Percentiles rank a stretch among this genome's conserved stretches.
Evolutionary conservation across 2,797 vertebrate species (phyloP).

Genomic region (Chloroceryle amazona): DNA sequence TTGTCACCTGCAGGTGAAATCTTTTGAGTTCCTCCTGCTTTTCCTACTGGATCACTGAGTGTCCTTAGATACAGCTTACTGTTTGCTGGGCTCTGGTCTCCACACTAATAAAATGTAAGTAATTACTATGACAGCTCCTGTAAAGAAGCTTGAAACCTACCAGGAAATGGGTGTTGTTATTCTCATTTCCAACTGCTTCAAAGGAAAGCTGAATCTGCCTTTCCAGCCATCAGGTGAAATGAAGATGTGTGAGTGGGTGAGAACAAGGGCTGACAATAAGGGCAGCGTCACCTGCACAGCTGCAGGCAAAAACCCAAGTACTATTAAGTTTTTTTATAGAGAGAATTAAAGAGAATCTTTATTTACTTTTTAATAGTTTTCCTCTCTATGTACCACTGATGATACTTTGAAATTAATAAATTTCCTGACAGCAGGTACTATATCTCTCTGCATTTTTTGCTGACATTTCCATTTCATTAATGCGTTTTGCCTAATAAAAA

Average conservation of each 20-base stretch:
- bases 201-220: neutral
- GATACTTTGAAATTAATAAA: conserved; percentile 42
- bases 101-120: neutral
- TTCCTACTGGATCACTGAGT: neutral
- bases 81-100: neutral
- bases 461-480: neutral
- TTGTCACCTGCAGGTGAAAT: neutral
- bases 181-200: conserved; percentile 14
- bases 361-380: conserved; percentile 28
- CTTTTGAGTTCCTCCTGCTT: neutral
- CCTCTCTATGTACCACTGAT: neutral
- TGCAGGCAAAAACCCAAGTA: neutral
- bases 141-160: neutral
- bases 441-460: neutral
- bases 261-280: neutral
- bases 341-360: neutral
- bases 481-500: conserved; percentile 16
- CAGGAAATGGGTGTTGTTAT: neutral
- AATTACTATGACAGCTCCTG: neutral
- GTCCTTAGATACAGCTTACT: neutral
- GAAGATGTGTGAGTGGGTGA: neutral
- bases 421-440: conserved; percentile 22
- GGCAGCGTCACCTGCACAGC: neutral
- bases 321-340: neutral
- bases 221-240: neutral